phyloP scores from a whole-genome alignment of 2,888 invertebrate genomes.

The Microctonus brassicae region DNA sequence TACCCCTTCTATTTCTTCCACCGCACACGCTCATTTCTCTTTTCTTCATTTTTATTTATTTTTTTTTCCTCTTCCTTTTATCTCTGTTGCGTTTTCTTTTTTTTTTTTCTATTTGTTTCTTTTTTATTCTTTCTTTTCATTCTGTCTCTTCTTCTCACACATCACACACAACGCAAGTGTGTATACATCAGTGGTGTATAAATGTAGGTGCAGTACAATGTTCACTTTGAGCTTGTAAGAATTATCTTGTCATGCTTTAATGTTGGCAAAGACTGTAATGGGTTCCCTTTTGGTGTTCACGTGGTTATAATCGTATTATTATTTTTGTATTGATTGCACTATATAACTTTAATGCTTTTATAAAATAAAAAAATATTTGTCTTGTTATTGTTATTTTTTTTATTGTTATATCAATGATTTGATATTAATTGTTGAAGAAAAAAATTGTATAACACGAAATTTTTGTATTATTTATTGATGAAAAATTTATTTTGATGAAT shows the following conservation, averaged over 20 bases:
- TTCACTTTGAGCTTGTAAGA: slow-evolving; percentile 21
- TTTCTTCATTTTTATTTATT: slow-evolving; percentile 24
- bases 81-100: slow-evolving; percentile 14
- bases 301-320: neutral
- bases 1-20: slow-evolving; percentile 31
- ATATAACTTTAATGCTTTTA: no score
- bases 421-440: no score
- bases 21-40: slow-evolving; percentile 11
- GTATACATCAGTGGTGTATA: slow-evolving; percentile 24
- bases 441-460: no score
- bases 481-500: no score
- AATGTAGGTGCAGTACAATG: slow-evolving; percentile 11
- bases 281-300: neutral
- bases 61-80: slow-evolving; percentile 12
- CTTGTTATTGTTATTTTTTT: no score
- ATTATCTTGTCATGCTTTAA: slow-evolving; percentile 10
- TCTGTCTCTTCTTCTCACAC: slow-evolving; percentile 16
- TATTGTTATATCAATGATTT: no score
- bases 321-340: no score
- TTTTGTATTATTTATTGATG: no score
- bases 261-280: neutral
- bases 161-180: slow-evolving; percentile 14
- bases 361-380: no score
- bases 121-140: slow-evolving; percentile 2
- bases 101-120: slow-evolving; percentile 8